Base-by-base conservation (phyloP, 2,797 vertebrate species). In the Florisuga fusca region DNA sequence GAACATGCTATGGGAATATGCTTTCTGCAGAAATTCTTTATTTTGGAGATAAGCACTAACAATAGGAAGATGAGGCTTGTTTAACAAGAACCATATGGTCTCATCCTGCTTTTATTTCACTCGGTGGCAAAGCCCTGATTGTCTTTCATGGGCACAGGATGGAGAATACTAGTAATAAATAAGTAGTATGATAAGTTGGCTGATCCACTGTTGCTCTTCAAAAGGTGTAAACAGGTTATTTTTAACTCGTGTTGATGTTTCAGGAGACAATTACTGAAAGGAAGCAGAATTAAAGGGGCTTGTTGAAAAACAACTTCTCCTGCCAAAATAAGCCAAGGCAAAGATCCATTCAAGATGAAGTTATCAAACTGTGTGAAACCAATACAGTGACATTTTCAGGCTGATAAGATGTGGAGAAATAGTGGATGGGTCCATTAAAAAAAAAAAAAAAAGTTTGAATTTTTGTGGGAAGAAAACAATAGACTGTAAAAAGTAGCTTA, bases 41-140 rank as follows among this genome's bases (percentile, higher is more conserved):
- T 94, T 97, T 95, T 93, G 91, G 87, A 96, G 96, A 95, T 97
- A 96, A 97, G 95, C 91, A 93, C 95, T 96, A 97, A 95, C 93
- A 95, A 95, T 97, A 91, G 94, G 85, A 95, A 93, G 94, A 96
- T 93, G 94, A 94, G 87, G 87, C 58, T 94, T 25, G 20, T 94
- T 91, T 93, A 96, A 97, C 94, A 95, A 92, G 96, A 96, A 89
- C 93, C 95, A 94, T 95, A 95, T 97, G 95, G 84, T 91, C 74
- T 76, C 38, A 72, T 93, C 78, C 81, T 93, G 90, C 71, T 84
- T 91, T 84, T 94, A 79, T 95, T 96, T 88, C 58, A 51, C 71
- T 83, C 53, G 48, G 0, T 77, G 67, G 93, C 67, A 95, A 85
- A 95, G n/a, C 67, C 67, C 69, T 36, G 48, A 43, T 58, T 82